phyloP scores from a whole-genome alignment of 2,888 invertebrate species.

The Pseudoips prasinana region DNA sequence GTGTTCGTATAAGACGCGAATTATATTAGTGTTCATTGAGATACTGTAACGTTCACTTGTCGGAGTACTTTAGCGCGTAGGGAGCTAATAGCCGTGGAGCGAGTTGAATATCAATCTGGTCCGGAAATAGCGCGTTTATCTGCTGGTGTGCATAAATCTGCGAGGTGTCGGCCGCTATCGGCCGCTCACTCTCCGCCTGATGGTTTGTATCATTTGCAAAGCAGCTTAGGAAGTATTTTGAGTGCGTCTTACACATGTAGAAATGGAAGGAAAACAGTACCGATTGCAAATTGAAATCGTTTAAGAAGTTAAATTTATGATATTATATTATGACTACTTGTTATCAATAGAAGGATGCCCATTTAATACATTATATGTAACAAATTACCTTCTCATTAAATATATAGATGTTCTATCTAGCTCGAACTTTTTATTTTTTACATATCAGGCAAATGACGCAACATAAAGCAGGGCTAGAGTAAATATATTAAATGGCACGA shows the following conservation, averaged over 20 bases:
- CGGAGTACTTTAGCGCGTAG: slow-evolving; percentile 67
- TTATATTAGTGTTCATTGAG: slow-evolving; percentile 30
- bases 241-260: slow-evolving; percentile 36
- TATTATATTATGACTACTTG: slow-evolving; percentile 11
- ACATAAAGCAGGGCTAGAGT: no score
- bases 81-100: slow-evolving; percentile 65
- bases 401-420: no score
- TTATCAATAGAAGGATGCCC: no score
- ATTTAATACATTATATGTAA: no score
- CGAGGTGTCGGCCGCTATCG: slow-evolving; percentile 74
- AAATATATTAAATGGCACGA: no score
- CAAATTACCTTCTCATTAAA: no score
- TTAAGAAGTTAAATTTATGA: slow-evolving; percentile 20
- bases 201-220: slow-evolving; percentile 79
- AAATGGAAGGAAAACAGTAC: slow-evolving; percentile 26
- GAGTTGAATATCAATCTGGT: slow-evolving; percentile 70
- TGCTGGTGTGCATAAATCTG: slow-evolving; percentile 66
- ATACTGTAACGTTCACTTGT: slow-evolving; percentile 56
- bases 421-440: no score
- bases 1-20: slow-evolving; percentile 14
- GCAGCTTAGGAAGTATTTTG: slow-evolving; percentile 71
- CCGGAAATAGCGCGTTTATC: slow-evolving; percentile 70
- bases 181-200: slow-evolving; percentile 69
- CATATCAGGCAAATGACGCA: no score
- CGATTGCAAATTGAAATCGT: slow-evolving; percentile 25